These are phyloP conservation scores for Ichneumoninae sp. DNA, from an alignment of 2,888 invertebrate genomes.

Conservation along the genomic window DNA sequence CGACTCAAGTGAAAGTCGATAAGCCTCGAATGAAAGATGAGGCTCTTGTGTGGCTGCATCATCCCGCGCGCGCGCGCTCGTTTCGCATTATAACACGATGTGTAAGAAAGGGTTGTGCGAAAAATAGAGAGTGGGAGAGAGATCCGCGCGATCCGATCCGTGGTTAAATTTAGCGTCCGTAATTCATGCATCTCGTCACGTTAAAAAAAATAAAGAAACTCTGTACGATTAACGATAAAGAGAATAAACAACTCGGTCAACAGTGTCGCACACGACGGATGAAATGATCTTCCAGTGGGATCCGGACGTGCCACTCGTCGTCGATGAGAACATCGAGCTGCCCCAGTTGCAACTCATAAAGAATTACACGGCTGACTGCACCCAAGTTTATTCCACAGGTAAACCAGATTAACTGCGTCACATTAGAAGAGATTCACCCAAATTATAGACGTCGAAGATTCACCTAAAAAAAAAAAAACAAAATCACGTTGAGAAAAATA, in stretches of 20 bases:
- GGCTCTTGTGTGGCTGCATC: constrained; percentile 65
- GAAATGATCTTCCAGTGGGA: constrained; percentile 98
- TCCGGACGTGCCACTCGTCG: constrained; percentile 94
- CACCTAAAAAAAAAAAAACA: not conserved
- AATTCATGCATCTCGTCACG: constrained; percentile 28
- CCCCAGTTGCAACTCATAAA: constrained; percentile 95
- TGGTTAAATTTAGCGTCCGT: constrained; percentile 44
- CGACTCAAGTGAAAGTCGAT: constrained; percentile 70
- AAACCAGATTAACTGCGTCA: constrained; percentile 65
- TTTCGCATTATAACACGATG: constrained; percentile 29
- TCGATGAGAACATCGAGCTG: constrained; percentile 95
- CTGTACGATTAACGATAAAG: constrained; percentile 57
- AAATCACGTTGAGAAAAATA: not conserved
- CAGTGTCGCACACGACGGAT: constrained; percentile 97
- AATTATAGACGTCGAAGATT: not conserved
- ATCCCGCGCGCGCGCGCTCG: constrained; percentile 35
- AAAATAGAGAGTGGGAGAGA: constrained; percentile 9
- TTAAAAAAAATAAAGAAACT: constrained; percentile 22
- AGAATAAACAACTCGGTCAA: constrained; percentile 79
- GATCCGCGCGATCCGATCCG: constrained; percentile 40
- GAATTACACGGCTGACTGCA: constrained; percentile 95
- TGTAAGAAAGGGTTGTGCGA: constrained; percentile 13
- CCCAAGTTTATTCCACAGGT: constrained; percentile 96
- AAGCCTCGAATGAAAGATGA: constrained; percentile 68
- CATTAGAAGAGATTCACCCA: not conserved